Evolutionary conservation across 2,888 invertebrate genomes (phyloP).

Genomic region (Sycophila texana): DNA sequence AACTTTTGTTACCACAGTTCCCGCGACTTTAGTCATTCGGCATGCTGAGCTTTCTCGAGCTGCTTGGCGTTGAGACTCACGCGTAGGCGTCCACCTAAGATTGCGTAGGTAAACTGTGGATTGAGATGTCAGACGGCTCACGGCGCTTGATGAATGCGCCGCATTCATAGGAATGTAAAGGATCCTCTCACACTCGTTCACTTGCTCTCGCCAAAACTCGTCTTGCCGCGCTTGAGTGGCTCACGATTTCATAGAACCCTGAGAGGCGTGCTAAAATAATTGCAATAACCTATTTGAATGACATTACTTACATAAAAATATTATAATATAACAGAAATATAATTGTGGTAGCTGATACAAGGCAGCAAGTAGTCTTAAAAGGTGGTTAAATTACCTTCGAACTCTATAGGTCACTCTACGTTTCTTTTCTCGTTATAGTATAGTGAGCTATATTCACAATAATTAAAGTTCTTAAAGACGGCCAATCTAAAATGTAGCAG

Average conservation of each 20-base stretch:
- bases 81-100: slow-evolving; percentile 28
- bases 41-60: slow-evolving; percentile 58
- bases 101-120: slow-evolving; percentile 71
- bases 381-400: too few species aligned
- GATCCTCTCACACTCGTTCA: slow-evolving; percentile 23
- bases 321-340: too few species aligned
- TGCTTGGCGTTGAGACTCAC: slow-evolving; percentile 54
- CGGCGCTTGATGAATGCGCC: slow-evolving; percentile 74
- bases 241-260: slow-evolving; percentile 43
- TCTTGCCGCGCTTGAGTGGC: not conserved
- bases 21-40: too few species aligned
- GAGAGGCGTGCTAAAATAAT: too few species aligned
- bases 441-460: not conserved
- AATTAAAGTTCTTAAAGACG: slow-evolving; percentile 2
- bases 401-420: too few species aligned
- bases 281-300: too few species aligned
- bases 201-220: not conserved
- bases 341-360: too few species aligned
- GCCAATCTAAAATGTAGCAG: too few species aligned
- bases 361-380: not conserved
- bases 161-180: slow-evolving; percentile 72
- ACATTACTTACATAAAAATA: too few species aligned
- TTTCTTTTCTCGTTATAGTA: not conserved
- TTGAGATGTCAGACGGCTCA: slow-evolving; percentile 75
- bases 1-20: slow-evolving; percentile 11